Base-by-base conservation (phyloP, 1,140 invertebrate genomes). In the Aphidius gifuensis region DNA sequence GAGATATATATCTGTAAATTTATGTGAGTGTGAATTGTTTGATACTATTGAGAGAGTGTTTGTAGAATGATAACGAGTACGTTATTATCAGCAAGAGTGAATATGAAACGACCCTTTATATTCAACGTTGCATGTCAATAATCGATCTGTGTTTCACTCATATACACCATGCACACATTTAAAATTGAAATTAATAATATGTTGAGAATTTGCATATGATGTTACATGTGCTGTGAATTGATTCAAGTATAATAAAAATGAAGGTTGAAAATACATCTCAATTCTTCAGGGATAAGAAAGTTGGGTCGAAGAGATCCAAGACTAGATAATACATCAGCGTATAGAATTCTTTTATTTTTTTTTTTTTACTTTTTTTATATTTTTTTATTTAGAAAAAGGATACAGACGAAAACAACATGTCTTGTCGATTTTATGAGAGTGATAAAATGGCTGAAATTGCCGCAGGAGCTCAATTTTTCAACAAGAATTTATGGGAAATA, bases 81-180 rank as follows among this genome's bases (percentile, higher is more conserved):
- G 74, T 76, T 75, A 76, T 77, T 72, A 76, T 64, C 56, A 64
- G 45, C 64, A 63, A 43, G 60, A 76, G 69, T 72, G 69, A 68
- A 70, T 55, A 55, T 55, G 53, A 55, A 55, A 40, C 67, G 65
- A 55, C 65, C 62, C 62, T 75, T 74, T 75, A 75, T 32, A 32
- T 76, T 76, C 72, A 76, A 72, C 42, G 53, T 71, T 61, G 70
- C 63, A 68, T 66, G 71, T 75, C 74, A 75, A 76, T 74, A 73
- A 78, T 76, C 74, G 70, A 76, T 72, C 74, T 68, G 59, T 16
- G 16, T 16, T 16, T 16, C 1, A 16, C 16, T 16, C 16, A 16
- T 16, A 16, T 16, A 16, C 16, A 16, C 16, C 16, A 16, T 16
- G 16, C 1, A 16, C 16, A 16, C 16, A 16, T 16, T 16, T 16